Percentiles rank a stretch among this genome's conserved stretches.
Conservation (phyloP, 1,140 invertebrate species). For the Scaptomyza montana region DNA sequence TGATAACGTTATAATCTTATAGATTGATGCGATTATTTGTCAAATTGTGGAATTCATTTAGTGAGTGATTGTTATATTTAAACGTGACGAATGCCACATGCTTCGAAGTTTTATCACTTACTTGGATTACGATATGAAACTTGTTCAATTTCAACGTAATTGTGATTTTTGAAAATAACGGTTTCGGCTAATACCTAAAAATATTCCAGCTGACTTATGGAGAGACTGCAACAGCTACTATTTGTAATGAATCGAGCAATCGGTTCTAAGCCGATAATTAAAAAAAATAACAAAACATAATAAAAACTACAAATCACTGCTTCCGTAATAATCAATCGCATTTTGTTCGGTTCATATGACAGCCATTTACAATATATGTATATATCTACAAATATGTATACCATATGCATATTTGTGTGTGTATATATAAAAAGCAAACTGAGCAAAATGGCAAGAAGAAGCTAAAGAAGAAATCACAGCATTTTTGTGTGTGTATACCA, state of each 20-base stretch:
- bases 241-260: conserved; percentile 6
- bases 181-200: background rate
- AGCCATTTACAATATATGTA: conserved; percentile 2
- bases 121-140: background rate
- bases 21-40: too few species aligned
- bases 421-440: conserved; percentile 48
- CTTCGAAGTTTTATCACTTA: background rate
- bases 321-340: conserved; percentile 63
- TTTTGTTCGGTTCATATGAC: conserved; percentile 23
- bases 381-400: background rate
- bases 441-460: conserved; percentile 38
- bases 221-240: background rate
- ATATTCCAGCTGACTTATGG: background rate
- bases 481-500: conserved; percentile 27
- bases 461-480: conserved; percentile 59
- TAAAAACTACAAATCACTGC: conserved; percentile 58
- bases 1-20: background rate
- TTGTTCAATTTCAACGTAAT: background rate
- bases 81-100: background rate
- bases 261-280: conserved; percentile 3
- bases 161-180: background rate
- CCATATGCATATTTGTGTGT: background rate
- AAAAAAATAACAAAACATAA: conserved; percentile 30
- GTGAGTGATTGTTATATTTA: background rate
- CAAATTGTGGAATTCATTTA: background rate